Conservation (phyloP, 2,797 vertebrate genomes). For the Tympanoctomys barrerae region DNA sequence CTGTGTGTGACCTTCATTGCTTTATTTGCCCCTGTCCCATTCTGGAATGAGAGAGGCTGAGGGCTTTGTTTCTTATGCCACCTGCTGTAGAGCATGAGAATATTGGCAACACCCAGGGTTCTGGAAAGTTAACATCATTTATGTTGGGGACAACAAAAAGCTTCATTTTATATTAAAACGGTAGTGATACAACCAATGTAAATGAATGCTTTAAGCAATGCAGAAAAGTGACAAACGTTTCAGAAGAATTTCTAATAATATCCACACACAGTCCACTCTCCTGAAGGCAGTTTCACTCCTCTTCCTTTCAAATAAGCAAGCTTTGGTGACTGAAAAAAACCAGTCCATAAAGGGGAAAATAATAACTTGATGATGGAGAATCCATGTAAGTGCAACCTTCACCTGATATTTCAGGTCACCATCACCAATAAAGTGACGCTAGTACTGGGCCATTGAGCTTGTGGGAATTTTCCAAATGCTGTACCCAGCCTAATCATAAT, state of each 20-base stretch:
- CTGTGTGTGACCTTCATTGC: not conserved
- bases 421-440: not conserved
- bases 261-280: not conserved
- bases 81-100: not conserved
- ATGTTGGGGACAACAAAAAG: not conserved
- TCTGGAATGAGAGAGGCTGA: not conserved
- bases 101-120: not conserved
- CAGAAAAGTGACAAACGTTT: not conserved
- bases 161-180: not conserved
- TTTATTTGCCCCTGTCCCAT: not conserved
- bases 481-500: not conserved
- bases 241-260: not conserved
- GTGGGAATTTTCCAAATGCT: not conserved
- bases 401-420: not conserved
- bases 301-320: not conserved
- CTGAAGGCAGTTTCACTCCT: not conserved
- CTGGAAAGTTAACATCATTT: not conserved
- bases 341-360: not conserved
- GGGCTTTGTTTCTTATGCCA: not conserved
- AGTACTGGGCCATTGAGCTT: not conserved
- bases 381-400: not conserved
- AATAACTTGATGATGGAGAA: slow-evolving; percentile 18
- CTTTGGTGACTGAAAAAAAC: slow-evolving; percentile 5
- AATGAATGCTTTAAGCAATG: slow-evolving; percentile 19
- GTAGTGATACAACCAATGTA: not conserved